Percentiles rank a stretch among this genome's conserved stretches.
phyloP scores from a whole-genome alignment of 2,797 vertebrate genomes.

The Sebastes taczanowskii region DNA sequence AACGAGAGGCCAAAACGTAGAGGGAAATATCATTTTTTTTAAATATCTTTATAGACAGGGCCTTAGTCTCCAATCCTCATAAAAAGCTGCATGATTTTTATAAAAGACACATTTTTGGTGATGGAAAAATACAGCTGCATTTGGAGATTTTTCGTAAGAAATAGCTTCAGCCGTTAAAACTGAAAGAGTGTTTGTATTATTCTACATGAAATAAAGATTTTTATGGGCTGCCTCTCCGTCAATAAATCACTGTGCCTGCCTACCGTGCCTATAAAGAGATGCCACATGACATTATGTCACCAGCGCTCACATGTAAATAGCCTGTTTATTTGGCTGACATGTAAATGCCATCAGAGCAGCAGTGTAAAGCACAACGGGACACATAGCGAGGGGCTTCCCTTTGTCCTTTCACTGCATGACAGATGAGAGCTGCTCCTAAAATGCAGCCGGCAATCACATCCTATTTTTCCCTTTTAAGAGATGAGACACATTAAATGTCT shows the following conservation, averaged over 20 bases:
- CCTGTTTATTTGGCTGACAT: constrained; percentile 68
- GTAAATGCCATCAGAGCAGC: constrained; percentile 66
- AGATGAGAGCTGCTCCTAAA: constrained; percentile 53
- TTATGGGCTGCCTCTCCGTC: background rate
- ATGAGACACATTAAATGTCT: constrained; percentile 50
- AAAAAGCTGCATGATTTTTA: background rate
- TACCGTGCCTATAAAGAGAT: constrained; percentile 43
- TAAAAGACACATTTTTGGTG: background rate
- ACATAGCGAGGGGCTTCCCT: constrained; percentile 43
- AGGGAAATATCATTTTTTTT: too few relatives aligned
- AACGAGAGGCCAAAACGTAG: too few relatives aligned
- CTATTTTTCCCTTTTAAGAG: constrained; percentile 25
- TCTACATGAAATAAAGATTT: constrained; percentile 12
- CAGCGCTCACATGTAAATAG: constrained; percentile 62
- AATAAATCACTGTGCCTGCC: constrained; percentile 49
- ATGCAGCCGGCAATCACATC: constrained; percentile 42
- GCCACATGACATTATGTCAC: constrained; percentile 62
- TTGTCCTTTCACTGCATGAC: constrained; percentile 66
- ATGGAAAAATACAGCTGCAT: background rate
- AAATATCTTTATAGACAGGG: too few relatives aligned
- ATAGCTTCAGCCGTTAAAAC: background rate
- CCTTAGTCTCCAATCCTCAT: background rate
- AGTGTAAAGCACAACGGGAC: constrained; percentile 42
- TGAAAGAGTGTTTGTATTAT: background rate
- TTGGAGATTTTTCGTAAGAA: background rate